phyloP scores from a whole-genome alignment of 2,888 invertebrate species.

The Alentia gelatinosa region DNA sequence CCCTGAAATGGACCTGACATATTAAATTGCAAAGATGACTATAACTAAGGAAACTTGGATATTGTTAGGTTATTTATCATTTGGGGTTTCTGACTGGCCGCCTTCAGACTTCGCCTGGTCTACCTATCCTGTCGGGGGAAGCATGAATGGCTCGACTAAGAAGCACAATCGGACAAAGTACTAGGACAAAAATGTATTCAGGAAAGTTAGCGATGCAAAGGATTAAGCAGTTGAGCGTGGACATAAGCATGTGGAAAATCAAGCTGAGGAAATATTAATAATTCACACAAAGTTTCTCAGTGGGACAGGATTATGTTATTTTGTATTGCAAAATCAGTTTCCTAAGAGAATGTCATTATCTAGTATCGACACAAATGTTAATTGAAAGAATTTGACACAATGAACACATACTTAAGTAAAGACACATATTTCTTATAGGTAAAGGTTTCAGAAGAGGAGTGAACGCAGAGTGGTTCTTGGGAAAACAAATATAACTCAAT shows the following conservation, averaged over 20 bases:
- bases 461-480: background rate
- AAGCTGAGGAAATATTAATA: background rate
- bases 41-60: background rate
- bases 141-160: background rate
- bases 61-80: background rate
- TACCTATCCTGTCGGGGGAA: background rate
- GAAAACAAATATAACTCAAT: constrained; percentile 33
- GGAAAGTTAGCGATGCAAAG: background rate
- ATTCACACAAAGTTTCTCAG: background rate
- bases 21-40: background rate
- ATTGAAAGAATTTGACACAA: background rate
- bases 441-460: background rate
- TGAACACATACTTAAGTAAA: constrained; percentile 30
- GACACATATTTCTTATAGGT: constrained; percentile 1
- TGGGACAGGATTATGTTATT: background rate
- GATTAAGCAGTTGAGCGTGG: background rate
- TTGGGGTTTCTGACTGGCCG: background rate
- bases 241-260: background rate
- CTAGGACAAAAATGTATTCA: background rate
- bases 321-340: background rate
- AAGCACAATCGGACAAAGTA: background rate
- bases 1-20: background rate
- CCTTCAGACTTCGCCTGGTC: background rate
- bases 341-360: background rate
- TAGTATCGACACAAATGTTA: background rate